Conservation (phyloP, 1,140 invertebrate species). For the Drusus annulatus region DNA sequence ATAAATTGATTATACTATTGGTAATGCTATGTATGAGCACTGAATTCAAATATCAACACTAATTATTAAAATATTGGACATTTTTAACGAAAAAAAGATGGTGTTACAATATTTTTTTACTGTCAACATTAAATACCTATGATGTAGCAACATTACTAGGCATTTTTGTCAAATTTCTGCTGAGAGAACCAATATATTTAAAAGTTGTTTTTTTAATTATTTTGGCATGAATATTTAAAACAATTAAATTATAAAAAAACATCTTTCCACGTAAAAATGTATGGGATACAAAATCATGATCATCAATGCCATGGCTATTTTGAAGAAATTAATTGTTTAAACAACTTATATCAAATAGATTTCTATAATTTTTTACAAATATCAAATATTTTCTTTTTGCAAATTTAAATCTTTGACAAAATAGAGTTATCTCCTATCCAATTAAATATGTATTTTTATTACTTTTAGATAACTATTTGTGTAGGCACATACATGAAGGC, state of each 20-base stretch:
- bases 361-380: constrained; percentile 5
- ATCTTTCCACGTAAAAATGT: too few relatives aligned
- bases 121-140: too few relatives aligned
- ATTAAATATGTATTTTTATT: not conserved
- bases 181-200: too few relatives aligned
- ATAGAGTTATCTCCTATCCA: constrained; percentile 29
- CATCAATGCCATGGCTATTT: too few relatives aligned
- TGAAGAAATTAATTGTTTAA: too few relatives aligned
- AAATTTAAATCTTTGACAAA: constrained; percentile 29
- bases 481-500: constrained; percentile 22
- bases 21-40: not conserved
- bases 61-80: not conserved
- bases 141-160: too few relatives aligned
- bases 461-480: constrained; percentile 2
- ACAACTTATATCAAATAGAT: not conserved
- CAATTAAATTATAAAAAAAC: not conserved
- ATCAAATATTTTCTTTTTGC: not conserved
- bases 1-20: not conserved
- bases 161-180: too few relatives aligned
- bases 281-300: too few relatives aligned
- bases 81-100: too few relatives aligned
- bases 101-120: too few relatives aligned
- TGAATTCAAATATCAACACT: not conserved
- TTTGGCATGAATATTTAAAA: not conserved
- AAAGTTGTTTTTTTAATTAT: too few relatives aligned